Conservation (phyloP, 2,113 vertebrate genomes). For the Leucoraja erinaceus region DNA sequence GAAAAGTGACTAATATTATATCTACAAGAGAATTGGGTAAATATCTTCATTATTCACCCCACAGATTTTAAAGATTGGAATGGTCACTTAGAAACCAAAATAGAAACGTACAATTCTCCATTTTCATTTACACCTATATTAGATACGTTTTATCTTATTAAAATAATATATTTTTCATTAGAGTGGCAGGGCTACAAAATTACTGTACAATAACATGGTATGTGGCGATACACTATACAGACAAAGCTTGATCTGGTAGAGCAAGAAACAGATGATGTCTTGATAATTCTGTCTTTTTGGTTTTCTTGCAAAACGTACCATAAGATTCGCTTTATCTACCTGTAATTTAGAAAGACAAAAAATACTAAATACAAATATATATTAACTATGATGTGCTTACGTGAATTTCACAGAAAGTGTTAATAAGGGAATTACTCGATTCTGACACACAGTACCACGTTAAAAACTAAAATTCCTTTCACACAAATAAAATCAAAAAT, state of each 20-base stretch:
- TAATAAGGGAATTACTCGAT: not conserved
- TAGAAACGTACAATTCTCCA: not conserved
- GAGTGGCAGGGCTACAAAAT: not conserved
- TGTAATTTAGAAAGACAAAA: not conserved
- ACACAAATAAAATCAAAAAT: not conserved
- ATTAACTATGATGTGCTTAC: too few species aligned
- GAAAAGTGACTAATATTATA: not conserved
- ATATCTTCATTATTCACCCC: too few species aligned
- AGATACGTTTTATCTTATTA: constrained; percentile 16
- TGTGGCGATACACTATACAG: not conserved
- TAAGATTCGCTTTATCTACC: not conserved
- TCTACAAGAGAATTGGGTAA: not conserved
- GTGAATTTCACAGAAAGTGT: not conserved
- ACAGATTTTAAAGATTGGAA: not conserved
- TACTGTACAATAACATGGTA: not conserved
- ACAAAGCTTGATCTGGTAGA: not conserved
- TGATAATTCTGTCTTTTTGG: not conserved
- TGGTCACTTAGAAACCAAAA: not conserved
- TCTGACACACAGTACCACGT: not conserved
- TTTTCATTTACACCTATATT: constrained; percentile 22
- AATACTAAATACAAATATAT: not conserved
- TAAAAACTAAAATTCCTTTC: not conserved
- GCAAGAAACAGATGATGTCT: not conserved
- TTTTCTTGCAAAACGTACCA: not conserved
- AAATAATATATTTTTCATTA: constrained; percentile 28